Percentiles rank a stretch among this genome's conserved stretches.
These are phyloP conservation scores for Sula dactylatra DNA, from an alignment of 2,113 vertebrate species.

Conservation along the genomic window DNA sequence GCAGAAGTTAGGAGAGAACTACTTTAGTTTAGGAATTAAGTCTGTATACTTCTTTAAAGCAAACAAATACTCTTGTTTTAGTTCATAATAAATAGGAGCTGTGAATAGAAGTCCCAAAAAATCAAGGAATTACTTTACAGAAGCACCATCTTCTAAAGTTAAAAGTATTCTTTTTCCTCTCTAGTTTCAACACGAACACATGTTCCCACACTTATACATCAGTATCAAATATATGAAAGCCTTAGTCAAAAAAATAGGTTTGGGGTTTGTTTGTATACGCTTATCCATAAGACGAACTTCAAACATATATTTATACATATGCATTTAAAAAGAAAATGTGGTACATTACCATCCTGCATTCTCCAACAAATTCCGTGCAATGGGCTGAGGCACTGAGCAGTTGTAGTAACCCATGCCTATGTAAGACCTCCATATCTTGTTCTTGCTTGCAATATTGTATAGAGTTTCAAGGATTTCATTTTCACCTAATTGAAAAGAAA, in stretches of 20 bases:
- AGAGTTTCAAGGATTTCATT: conserved; percentile 90
- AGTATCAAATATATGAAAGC: background rate
- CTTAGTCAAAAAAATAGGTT: background rate
- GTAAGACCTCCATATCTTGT: conserved; percentile 94
- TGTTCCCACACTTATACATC: background rate
- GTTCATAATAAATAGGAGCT: background rate
- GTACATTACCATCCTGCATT: conserved; percentile 94
- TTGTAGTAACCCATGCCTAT: conserved; percentile 99
- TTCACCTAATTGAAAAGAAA: conserved; percentile 83
- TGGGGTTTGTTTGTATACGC: background rate
- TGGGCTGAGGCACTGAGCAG: conserved; percentile 89
- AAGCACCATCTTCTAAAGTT: background rate
- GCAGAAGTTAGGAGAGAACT: background rate
- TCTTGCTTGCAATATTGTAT: conserved; percentile 87
- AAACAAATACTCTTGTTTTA: background rate
- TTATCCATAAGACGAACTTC: background rate
- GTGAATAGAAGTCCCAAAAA: background rate
- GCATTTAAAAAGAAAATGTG: background rate
- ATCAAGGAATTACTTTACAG: background rate
- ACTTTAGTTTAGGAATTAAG: background rate
- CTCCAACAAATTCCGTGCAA: conserved; percentile 91
- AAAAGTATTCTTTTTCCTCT: background rate
- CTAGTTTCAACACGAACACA: background rate
- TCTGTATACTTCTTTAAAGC: background rate
- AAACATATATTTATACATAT: fast-evolving